These are phyloP conservation scores for Panthera uncia DNA, from an alignment of 2,113 vertebrate genomes.

Conservation along the genomic window DNA sequence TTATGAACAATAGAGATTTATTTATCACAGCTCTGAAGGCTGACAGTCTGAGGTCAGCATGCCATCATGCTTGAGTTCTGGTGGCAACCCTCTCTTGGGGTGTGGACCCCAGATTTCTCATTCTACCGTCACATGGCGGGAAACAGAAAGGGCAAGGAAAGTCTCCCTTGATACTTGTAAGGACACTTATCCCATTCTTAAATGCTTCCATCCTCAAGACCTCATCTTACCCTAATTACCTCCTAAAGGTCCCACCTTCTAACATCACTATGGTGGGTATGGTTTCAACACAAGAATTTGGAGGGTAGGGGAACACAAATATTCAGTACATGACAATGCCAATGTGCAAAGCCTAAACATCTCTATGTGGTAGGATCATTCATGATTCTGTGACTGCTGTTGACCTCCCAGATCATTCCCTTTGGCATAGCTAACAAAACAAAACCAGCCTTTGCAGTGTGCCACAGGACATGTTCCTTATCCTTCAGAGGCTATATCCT, in stretches of 20 bases:
- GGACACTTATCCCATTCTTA: background rate
- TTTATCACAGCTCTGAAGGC: background rate
- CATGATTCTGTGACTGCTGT: background rate
- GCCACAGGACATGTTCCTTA: background rate
- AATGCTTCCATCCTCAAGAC: background rate
- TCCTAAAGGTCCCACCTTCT: background rate
- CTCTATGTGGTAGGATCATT: background rate
- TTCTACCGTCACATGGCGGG: background rate
- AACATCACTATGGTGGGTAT: background rate
- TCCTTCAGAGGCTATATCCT: background rate
- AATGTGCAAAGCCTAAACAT: background rate
- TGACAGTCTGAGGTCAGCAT: background rate
- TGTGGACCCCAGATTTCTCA: background rate
- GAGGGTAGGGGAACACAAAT: background rate
- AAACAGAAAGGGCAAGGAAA: background rate
- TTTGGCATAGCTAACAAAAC: background rate
- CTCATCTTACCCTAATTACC: background rate
- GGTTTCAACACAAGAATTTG: background rate
- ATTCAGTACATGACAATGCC: background rate
- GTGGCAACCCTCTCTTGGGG: background rate
- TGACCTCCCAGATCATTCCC: background rate
- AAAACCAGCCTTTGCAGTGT: background rate
- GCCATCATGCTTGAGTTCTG: background rate
- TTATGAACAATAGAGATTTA: background rate
- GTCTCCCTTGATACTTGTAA: background rate